Evolutionary conservation across 2,797 vertebrate genomes (phyloP), one percentile per base, ranked within the genome.

Genomic region (Gambelia wislizenii): DNA sequence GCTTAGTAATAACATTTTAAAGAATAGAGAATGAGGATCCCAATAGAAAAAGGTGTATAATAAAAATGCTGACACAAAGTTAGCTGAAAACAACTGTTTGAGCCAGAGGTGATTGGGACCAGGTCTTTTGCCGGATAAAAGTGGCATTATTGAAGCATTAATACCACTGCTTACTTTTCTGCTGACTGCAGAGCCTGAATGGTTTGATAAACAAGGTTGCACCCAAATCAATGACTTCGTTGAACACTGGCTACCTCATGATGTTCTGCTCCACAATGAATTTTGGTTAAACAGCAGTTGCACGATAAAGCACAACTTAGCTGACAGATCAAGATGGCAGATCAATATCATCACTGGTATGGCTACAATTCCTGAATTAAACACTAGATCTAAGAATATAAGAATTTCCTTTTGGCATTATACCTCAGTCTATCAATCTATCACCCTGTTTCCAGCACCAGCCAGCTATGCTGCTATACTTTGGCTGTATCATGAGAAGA

Each of bases 121-220:
- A 80, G 67, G 42, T 77, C 79, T 83, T 76, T 89, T 64, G 54
- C 64, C 22, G 4, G 69, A 84, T 85, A 85, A 84, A 80, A 30
- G 44, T 70, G 76, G 49, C 61, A 78, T 83, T 90, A 83, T 78
- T 81, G 76, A 44, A 52, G 67, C 84, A 16, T 76, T 87, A 79
- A 87, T 78, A 61, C 75, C 69, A 85, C 20, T 85, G 52, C 20
- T 27, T 27, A 16, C 27, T 49, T 87, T 90, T 30, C 5, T 81
- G 89, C 84, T 86, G 84, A 85, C 78, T 64, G 16, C 20, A 79
- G 49, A 69, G 54, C 47, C 61, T 61, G 61, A 39, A 59, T 54
- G 49, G 72, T 52, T 79, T 30, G 76, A 74, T 52, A 59, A 80
- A 13, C 33, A 72, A 81, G 39, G 6, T 36, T 70, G 61, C 33